These are phyloP conservation scores for Tragelaphus buxtoni DNA, from an alignment of 2,113 vertebrate genomes.

Conservation along the genomic window DNA sequence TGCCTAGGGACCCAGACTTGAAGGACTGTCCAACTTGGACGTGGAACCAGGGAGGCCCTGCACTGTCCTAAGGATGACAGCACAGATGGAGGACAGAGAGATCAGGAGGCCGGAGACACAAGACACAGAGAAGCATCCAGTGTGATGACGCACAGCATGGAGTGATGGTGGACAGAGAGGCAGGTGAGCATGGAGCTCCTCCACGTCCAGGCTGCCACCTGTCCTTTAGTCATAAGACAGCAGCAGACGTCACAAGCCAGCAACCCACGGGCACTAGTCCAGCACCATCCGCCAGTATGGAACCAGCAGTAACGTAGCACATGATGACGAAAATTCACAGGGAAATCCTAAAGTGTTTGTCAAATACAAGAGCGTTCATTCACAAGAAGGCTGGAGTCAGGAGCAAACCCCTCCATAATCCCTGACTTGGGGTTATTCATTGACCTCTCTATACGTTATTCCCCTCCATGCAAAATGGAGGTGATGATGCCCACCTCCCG, in stretches of 20 bases:
- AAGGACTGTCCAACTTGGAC: neutral
- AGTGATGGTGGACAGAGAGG: neutral
- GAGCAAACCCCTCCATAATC: neutral
- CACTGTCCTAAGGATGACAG: rapidly evolving
- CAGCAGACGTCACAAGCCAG: too few relatives aligned
- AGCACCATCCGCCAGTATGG: too few relatives aligned
- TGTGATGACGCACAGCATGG: rapidly evolving
- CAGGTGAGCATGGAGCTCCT: rapidly evolving
- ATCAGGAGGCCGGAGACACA: neutral
- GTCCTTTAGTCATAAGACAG: neutral
- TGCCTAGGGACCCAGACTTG: neutral
- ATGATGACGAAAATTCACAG: neutral
- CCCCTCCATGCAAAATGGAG: neutral
- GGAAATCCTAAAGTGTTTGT: neutral
- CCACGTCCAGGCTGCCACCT: neutral
- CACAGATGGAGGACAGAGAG: neutral
- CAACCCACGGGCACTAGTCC: rapidly evolving
- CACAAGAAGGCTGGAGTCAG: rapidly evolving
- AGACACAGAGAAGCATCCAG: neutral
- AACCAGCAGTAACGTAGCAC: rapidly evolving
- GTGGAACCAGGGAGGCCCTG: neutral
- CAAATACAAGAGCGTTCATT: neutral
- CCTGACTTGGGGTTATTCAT: neutral
- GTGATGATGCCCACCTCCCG: rapidly evolving
- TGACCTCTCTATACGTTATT: neutral